Percentiles rank a stretch among this genome's conserved stretches.
phyloP scores from a whole-genome alignment of 2,113 vertebrate genomes.

The Meles meles region DNA sequence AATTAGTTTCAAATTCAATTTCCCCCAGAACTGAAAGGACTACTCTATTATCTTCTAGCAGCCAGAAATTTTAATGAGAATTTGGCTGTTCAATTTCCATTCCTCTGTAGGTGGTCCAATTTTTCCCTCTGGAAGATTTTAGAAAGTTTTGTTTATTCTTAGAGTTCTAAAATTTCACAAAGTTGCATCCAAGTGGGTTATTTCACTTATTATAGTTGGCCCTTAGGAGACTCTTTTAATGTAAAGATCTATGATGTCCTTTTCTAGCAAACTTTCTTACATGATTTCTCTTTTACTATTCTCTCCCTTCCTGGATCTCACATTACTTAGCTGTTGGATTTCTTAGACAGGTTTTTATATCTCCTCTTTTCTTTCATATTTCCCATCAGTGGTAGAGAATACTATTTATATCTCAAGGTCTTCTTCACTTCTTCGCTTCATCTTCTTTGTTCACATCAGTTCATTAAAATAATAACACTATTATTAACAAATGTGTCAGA shows the following conservation, averaged over 20 bases:
- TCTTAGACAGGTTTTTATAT: neutral
- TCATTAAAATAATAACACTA: neutral
- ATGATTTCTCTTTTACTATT: neutral
- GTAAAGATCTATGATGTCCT: neutral
- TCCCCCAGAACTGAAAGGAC: slow-evolving; percentile 15
- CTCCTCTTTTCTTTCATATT: neutral
- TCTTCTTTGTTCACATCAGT: neutral
- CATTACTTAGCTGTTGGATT: neutral
- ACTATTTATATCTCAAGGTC: neutral
- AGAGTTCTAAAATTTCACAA: slow-evolving; percentile 15
- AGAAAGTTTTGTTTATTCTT: slow-evolving; percentile 33
- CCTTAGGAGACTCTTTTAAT: neutral
- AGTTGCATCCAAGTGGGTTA: neutral
- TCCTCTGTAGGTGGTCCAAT: neutral
- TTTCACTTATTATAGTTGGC: neutral
- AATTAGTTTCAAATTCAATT: slow-evolving; percentile 40
- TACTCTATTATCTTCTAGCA: neutral
- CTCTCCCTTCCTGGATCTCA: neutral
- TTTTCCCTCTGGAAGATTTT: slow-evolving; percentile 38
- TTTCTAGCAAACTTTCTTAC: neutral
- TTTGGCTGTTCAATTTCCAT: neutral
- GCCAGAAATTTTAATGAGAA: slow-evolving; percentile 6
- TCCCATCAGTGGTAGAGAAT: neutral
- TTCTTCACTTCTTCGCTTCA: neutral
- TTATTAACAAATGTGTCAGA: neutral